Conservation (phyloP, 1,140 invertebrate genomes). For the Sinella curviseta region DNA sequence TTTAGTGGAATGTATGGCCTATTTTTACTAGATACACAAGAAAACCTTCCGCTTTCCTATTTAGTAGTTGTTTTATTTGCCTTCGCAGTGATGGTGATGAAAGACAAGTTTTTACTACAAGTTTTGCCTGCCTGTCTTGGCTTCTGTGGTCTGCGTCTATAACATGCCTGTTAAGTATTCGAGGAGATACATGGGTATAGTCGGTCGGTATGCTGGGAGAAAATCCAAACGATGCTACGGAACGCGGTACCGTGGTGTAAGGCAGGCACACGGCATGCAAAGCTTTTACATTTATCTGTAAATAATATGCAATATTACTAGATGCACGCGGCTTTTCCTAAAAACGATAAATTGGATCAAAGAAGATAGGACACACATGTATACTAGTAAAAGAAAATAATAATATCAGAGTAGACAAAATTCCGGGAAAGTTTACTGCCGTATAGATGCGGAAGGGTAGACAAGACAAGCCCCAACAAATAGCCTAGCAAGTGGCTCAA, state of each 20-base stretch:
- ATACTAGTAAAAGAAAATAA: not conserved
- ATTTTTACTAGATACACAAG: too few species aligned
- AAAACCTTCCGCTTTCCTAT: too few species aligned
- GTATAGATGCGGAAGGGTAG: too few species aligned
- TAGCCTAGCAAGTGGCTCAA: not conserved
- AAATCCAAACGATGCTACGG: not conserved
- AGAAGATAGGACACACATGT: not conserved
- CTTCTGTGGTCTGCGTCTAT: not conserved
- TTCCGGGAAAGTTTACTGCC: not conserved
- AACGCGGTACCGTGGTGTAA: not conserved
- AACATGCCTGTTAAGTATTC: not conserved
- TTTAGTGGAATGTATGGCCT: too few species aligned
- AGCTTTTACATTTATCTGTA: not conserved
- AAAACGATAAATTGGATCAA: not conserved
- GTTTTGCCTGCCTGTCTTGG: not conserved
- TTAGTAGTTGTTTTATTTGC: too few species aligned
- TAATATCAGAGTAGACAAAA: not conserved
- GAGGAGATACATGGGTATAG: not conserved
- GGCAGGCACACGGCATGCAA: too few species aligned
- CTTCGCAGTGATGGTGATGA: conserved; percentile 14
- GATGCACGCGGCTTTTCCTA: not conserved
- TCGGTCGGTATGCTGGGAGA: too few species aligned
- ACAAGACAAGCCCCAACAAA: too few species aligned
- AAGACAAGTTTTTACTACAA: not conserved
- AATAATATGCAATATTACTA: conserved; percentile 6